These are phyloP conservation scores for Cydia pomonella DNA, from an alignment of 1,140 invertebrate species.

Conservation along the genomic window DNA sequence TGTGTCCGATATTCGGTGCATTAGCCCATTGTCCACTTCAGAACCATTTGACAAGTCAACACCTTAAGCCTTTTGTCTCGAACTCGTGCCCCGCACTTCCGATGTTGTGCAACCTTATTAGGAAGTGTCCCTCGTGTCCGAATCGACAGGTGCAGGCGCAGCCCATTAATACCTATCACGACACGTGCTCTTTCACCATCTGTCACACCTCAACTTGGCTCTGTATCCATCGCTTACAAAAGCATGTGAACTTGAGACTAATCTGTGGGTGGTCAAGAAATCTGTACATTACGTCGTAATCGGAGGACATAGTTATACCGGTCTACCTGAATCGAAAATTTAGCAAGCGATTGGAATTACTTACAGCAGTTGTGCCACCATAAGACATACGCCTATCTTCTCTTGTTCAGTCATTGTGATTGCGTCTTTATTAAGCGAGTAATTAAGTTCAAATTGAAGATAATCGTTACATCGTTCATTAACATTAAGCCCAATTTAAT, in stretches of 20 bases:
- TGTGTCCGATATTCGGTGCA: not conserved
- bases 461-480: not conserved
- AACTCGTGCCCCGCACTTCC: conserved; percentile 1
- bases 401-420: not conserved
- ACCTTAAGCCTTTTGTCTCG: conserved; percentile 4
- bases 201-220: not conserved
- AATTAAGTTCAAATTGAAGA: not conserved
- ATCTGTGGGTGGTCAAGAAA: not conserved
- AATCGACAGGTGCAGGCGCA: conserved; percentile 4
- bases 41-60: conserved; percentile 2
- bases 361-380: not conserved
- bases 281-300: not conserved
- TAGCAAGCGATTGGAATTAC: not conserved
- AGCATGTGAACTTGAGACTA: not conserved
- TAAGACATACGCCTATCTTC: not conserved
- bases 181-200: conserved; percentile 30
- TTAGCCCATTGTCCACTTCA: conserved; percentile 10
- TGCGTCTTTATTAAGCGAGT: not conserved
- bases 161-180: conserved; percentile 27
- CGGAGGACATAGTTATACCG: not conserved
- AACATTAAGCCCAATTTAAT: conserved; percentile 13
- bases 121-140: conserved; percentile 18
- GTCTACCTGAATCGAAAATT: not conserved
- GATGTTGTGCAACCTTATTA: conserved; percentile 21
- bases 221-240: not conserved